Conservation (phyloP, 2,113 vertebrate genomes). For the Chitala chitala region DNA sequence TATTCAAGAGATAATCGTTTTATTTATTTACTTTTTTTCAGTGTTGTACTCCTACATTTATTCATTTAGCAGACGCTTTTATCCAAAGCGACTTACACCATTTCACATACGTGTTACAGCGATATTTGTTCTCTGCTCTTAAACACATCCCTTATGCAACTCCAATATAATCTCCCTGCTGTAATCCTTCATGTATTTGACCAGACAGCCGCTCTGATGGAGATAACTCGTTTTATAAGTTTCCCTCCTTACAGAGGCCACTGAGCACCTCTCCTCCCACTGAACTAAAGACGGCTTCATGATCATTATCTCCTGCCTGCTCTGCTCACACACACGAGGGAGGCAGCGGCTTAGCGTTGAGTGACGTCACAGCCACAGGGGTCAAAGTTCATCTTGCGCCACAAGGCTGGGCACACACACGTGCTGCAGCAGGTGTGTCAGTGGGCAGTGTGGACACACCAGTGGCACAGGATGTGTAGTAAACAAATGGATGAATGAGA, state of each 20-base stretch:
- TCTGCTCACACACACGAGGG: background rate
- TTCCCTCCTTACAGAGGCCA: background rate
- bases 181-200: background rate
- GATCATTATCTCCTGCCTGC: background rate
- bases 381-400: background rate
- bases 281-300: background rate
- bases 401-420: too few relatives aligned
- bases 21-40: background rate
- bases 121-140: too few relatives aligned
- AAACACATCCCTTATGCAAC: background rate
- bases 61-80: too few relatives aligned
- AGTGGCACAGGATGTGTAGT: slow-evolving; percentile 5
- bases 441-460: too few relatives aligned
- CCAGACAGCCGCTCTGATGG: background rate
- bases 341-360: background rate
- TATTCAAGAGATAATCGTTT: background rate
- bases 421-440: background rate
- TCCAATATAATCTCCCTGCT: background rate
- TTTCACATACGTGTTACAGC: too few relatives aligned
- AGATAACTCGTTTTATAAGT: background rate
- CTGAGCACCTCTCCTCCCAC: slow-evolving; percentile 3
- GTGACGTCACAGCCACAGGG: background rate
- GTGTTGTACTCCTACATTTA: too few relatives aligned
- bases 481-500: slow-evolving; percentile 10
- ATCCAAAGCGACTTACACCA: too few relatives aligned